Evolutionary conservation across 2,888 invertebrate genomes (phyloP).

Genomic region (Hipparchia sbordonii): DNA sequence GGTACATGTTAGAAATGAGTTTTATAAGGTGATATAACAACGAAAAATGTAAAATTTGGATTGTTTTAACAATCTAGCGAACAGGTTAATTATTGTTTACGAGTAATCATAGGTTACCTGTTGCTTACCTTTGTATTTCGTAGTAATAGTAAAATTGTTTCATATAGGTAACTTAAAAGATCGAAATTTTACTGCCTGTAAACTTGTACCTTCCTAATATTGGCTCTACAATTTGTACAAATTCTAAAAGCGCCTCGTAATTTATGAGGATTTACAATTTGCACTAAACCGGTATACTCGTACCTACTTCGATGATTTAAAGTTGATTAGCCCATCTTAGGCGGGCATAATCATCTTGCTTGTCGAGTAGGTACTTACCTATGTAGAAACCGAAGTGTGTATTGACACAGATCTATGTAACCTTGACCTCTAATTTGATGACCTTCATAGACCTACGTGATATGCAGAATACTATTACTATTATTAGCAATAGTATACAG

Average conservation of each 20-base stretch:
- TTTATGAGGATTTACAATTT: conserved; percentile 12
- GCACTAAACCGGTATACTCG: conserved; percentile 10
- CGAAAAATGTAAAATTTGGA: not conserved
- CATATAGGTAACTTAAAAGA: not conserved
- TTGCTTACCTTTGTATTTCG: too few relatives aligned
- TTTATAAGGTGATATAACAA: not conserved
- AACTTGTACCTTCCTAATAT: not conserved
- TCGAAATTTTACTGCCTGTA: not conserved
- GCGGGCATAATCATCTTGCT: conserved; percentile 5
- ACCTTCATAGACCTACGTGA: conserved; percentile 23
- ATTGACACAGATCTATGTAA: conserved; percentile 11
- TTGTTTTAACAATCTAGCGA: not conserved
- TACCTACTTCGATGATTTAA: conserved; percentile 1
- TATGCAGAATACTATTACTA: not conserved
- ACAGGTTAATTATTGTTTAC: not conserved
- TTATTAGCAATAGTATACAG: too few relatives aligned
- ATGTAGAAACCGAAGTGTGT: conserved; percentile 16
- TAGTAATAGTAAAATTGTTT: too few relatives aligned
- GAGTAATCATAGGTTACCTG: too few relatives aligned
- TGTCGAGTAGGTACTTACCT: conserved; percentile 8
- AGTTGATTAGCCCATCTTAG: conserved; percentile 15
- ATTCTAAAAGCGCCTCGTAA: conserved; percentile 5
- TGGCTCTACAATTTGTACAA: not conserved
- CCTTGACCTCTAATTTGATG: conserved; percentile 28
- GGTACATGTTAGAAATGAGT: not conserved